Conservation (phyloP, 2,888 invertebrate species). For the Hanleya hanleyi region DNA sequence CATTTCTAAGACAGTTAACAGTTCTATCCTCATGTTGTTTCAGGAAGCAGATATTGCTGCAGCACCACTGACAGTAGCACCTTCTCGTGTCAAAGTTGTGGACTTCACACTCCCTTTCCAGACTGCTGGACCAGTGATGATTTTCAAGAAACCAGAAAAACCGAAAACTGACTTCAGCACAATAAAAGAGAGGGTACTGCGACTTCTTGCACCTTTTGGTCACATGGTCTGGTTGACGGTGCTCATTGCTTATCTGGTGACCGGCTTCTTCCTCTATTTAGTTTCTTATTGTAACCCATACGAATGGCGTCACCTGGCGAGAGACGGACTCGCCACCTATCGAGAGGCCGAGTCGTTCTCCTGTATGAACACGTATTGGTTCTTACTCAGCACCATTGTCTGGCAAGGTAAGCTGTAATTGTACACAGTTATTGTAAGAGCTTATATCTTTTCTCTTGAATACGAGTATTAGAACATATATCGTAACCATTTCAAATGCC, state of each 20-base stretch:
- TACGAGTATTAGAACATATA: too few species aligned
- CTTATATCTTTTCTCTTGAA: too few species aligned
- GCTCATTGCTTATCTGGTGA: slow-evolving; percentile 51
- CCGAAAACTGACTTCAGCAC: slow-evolving; percentile 21
- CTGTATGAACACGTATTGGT: slow-evolving; percentile 64
- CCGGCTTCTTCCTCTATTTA: slow-evolving; percentile 55
- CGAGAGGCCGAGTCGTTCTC: slow-evolving; percentile 63
- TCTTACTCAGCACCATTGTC: slow-evolving; percentile 49
- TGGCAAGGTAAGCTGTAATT: slow-evolving; percentile 62
- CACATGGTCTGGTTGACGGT: slow-evolving; percentile 59
- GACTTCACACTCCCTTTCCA: slow-evolving; percentile 57
- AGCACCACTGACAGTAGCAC: slow-evolving; percentile 52
- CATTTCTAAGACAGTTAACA: not conserved
- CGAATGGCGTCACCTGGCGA: slow-evolving; percentile 60
- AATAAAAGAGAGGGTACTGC: slow-evolving; percentile 40
- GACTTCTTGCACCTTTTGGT: slow-evolving; percentile 50
- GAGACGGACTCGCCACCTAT: slow-evolving; percentile 54
- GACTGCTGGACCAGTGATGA: slow-evolving; percentile 47
- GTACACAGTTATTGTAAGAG: too few species aligned
- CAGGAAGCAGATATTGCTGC: slow-evolving; percentile 55
- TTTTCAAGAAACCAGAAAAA: slow-evolving; percentile 44
- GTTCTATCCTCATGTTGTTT: not conserved
- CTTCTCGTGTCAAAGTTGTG: slow-evolving; percentile 33
- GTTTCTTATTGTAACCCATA: slow-evolving; percentile 60
- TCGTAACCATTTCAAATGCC: too few species aligned